Base-by-base conservation (phyloP, 2,113 vertebrate species). In the Istiophorus platypterus region DNA sequence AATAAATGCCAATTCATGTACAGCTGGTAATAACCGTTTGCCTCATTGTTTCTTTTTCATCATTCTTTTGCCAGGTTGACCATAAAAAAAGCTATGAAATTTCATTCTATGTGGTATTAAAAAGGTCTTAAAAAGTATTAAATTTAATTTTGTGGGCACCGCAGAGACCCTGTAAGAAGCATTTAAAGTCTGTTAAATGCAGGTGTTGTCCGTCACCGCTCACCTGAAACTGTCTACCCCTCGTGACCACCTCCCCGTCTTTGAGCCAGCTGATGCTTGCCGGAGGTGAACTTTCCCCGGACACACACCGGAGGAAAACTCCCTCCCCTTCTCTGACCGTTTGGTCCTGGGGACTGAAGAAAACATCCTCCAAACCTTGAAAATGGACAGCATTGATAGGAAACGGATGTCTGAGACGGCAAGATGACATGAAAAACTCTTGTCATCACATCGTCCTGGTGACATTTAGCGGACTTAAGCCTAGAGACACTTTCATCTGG, bases 221-320 rank as follows among this genome's bases (percentile, higher is more conserved):
- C 47, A 96, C 95, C 94, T 95, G 94, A 86, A 94, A 93, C 73
- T 93, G 94, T 78, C 63, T 81, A 17, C 94, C 94, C 88, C 80
- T 88, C n/a, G 65, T 92, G 61, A 93, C 78, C 29, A 51, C 29
- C 3, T 20, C 63, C 31, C 92, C 92, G 61, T 95, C 94, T 88
- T 95, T 96, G 57, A 93, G 78, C 95, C 95, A 96, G 49, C 85
- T 87, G 88, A 96, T 94, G 74, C 72, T 72, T 11, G 94, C 94
- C 42, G 92, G 83, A 82, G 94, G 92, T 0, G 80, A 91, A 76
- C 95, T 95, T 49, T 95, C 94, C 24, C 95, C 95, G 3, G 95
- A 96, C 41, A 96, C 93, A 89, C 95, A 96, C 85, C 92, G 93
- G 61, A 96, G 84, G 75, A 92, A 95, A 76, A 92, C 92, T 1